Evolutionary conservation across 1,140 invertebrate genomes (phyloP).

Genomic region (Pseudomyrmex cubaensis): DNA sequence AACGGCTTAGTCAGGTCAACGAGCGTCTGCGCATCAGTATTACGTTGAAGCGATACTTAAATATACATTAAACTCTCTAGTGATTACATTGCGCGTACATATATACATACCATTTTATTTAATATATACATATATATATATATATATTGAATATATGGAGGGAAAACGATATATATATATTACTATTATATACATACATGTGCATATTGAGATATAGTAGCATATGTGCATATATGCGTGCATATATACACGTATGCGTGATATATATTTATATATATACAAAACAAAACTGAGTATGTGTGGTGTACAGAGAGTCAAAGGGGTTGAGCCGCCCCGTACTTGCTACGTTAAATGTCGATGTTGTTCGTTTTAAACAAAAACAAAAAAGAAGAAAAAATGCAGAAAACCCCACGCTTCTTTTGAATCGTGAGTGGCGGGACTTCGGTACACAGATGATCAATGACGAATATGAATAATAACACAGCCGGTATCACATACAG

Average conservation of each 20-base stretch:
- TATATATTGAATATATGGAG: slow-evolving; percentile 69
- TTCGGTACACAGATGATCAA: slow-evolving; percentile 55
- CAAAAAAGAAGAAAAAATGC: slow-evolving; percentile 31
- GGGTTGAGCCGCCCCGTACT: slow-evolving; percentile 23
- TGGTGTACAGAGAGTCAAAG: slow-evolving; percentile 54
- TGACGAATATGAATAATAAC: not conserved
- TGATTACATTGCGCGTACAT: slow-evolving; percentile 80
- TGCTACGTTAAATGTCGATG: slow-evolving; percentile 64
- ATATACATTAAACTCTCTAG: slow-evolving; percentile 79
- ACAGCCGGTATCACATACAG: not conserved
- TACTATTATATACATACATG: slow-evolving; percentile 63
- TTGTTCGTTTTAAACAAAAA: slow-evolving; percentile 64
- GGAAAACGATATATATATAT: slow-evolving; percentile 40
- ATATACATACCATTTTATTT: slow-evolving; percentile 78
- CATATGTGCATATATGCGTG: slow-evolving; percentile 71
- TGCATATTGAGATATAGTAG: slow-evolving; percentile 46
- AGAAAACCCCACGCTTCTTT: slow-evolving; percentile 48
- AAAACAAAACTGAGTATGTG: slow-evolving; percentile 41
- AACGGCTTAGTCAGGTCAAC: slow-evolving; percentile 74
- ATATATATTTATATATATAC: slow-evolving; percentile 56
- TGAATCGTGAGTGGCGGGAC: slow-evolving; percentile 59
- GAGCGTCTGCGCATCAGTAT: slow-evolving; percentile 82
- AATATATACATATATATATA: slow-evolving; percentile 74
- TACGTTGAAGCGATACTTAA: slow-evolving; percentile 81
- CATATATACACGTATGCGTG: slow-evolving; percentile 46